Percentiles rank a stretch among this genome's conserved stretches.
phyloP scores from a whole-genome alignment of 2,113 vertebrate genomes.

The Ammodytes marinus region DNA sequence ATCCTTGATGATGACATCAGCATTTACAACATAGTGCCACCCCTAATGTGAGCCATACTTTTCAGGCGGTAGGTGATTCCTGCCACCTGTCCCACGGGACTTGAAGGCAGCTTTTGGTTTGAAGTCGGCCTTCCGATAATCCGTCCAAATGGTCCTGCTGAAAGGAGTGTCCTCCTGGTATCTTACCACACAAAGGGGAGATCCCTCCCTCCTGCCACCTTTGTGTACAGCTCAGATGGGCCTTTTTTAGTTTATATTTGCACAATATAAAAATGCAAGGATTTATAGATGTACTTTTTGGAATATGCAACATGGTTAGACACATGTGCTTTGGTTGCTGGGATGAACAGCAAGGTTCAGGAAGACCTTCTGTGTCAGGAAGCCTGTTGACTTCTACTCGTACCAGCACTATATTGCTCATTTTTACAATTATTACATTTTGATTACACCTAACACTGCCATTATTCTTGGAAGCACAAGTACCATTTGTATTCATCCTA shows the following conservation, averaged over 20 bases:
- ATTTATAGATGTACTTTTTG: conserved; percentile 15
- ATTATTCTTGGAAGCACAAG: conserved; percentile 40
- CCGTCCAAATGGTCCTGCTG: conserved; percentile 38
- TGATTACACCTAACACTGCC: not conserved
- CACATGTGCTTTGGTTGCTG: conserved; percentile 7
- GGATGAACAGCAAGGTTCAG: not conserved
- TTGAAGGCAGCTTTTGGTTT: not conserved
- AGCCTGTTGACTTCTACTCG: conserved; percentile 9
- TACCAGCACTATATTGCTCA: not conserved
- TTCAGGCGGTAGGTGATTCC: not conserved
- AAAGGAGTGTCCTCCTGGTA: not conserved
- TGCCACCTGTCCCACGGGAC: not conserved
- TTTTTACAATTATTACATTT: conserved; percentile 13
- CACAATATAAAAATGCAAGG: conserved; percentile 29
- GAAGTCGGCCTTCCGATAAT: not conserved
- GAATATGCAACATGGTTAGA: conserved; percentile 7
- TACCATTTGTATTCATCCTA: not conserved
- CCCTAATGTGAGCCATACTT: not conserved
- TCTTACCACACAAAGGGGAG: not conserved
- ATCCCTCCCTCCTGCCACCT: not conserved
- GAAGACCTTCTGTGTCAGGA: conserved; percentile 3
- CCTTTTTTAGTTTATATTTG: conserved; percentile 16
- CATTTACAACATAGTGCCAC: not conserved
- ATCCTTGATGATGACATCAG: not conserved
- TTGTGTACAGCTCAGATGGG: not conserved